These are phyloP conservation scores for Morone saxatilis DNA, from an alignment of 2,113 vertebrate genomes.

Conservation along the genomic window DNA sequence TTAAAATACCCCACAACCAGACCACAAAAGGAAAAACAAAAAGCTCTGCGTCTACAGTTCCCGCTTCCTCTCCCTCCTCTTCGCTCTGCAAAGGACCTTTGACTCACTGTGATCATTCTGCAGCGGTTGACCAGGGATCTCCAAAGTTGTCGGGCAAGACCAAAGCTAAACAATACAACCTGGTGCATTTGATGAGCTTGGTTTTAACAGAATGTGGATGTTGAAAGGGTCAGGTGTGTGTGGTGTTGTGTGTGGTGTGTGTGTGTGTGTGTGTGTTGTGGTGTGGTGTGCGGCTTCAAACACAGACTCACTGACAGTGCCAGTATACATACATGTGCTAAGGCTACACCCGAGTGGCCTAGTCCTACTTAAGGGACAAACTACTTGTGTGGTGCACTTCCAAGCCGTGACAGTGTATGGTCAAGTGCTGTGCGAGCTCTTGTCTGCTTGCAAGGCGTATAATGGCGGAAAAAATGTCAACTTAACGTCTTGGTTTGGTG, in stretches of 20 bases:
- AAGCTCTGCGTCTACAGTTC: conserved; percentile 45
- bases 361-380: not conserved
- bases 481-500: conserved; percentile 21
- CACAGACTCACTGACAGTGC: not conserved
- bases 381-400: not conserved
- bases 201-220: conserved; percentile 52
- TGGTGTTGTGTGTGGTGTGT: not conserved
- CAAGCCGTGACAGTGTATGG: not conserved
- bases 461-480: conserved; percentile 10
- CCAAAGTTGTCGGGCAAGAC: conserved; percentile 56
- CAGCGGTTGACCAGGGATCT: conserved; percentile 61
- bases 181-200: conserved; percentile 62
- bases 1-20: conserved; percentile 54
- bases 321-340: not conserved
- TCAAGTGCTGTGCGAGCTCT: not conserved
- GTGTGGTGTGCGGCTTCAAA: no score
- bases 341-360: not conserved
- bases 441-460: conserved; percentile 13
- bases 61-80: conserved; percentile 5
- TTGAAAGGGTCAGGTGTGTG: conserved; percentile 46
- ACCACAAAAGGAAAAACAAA: conserved; percentile 52
- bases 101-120: conserved; percentile 62
- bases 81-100: conserved; percentile 36
- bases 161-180: conserved; percentile 77
- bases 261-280: no score